A percentile compares a stretch with the other conserved stretches of the same genome.
Evolutionary conservation across 2,888 invertebrate species (phyloP).

Genomic region (Tanypteryx hageni): DNA sequence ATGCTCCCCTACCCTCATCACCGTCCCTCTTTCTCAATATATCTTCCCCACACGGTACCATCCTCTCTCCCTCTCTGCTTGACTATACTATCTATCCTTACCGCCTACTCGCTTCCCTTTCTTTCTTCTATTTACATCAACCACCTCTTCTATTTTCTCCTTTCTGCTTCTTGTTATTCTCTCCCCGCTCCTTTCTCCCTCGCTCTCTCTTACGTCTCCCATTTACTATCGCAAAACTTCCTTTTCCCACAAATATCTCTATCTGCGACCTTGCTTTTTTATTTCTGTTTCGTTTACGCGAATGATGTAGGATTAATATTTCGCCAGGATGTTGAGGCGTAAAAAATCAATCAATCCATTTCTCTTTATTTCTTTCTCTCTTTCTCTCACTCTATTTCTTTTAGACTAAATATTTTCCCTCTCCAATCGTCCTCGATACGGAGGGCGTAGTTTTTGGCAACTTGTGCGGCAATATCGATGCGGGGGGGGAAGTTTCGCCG

Average conservation of each 20-base stretch:
- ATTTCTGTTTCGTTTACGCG: background rate
- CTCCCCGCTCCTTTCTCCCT: background rate
- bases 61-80: no score
- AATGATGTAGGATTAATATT: background rate
- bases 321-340: background rate
- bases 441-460: no score
- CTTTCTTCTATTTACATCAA: background rate
- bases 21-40: no score
- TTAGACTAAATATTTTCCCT: no score
- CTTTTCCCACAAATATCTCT: background rate
- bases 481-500: no score
- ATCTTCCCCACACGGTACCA: no score
- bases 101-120: background rate
- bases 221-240: background rate
- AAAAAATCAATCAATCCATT: no score
- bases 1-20: background rate
- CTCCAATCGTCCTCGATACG: no score
- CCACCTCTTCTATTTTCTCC: background rate
- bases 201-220: background rate
- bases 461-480: no score
- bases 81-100: no score
- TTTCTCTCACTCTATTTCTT: no score
- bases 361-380: no score
- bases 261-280: conserved; percentile 27
- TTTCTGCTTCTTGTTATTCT: background rate